A percentile compares a stretch with the other conserved stretches of the same genome.
Conservation (phyloP, 2,797 vertebrate genomes). For the Anableps anableps region DNA sequence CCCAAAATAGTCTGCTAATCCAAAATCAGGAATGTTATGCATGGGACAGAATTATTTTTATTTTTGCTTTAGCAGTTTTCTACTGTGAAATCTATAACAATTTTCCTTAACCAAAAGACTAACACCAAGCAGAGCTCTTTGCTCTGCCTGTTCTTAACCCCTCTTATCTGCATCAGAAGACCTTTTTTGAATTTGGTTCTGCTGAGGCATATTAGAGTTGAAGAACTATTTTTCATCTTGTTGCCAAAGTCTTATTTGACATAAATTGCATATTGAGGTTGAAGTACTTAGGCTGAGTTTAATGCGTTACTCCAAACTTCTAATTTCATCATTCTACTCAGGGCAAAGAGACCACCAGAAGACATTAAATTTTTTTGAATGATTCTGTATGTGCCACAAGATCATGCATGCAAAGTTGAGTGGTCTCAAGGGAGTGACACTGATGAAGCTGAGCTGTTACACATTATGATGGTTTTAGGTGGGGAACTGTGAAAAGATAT, state of each 20-base stretch:
- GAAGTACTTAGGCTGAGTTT: not conserved
- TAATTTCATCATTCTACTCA: not conserved
- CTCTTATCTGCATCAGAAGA: not conserved
- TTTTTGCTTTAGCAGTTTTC: no score
- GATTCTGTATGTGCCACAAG: not conserved
- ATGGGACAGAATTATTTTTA: not conserved
- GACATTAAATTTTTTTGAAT: not conserved
- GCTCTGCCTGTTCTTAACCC: not conserved
- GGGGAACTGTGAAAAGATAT: not conserved
- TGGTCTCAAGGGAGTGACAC: conserved; percentile 10
- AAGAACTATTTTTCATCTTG: not conserved
- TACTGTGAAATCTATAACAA: no score
- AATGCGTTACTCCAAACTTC: not conserved
- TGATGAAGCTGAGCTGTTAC: conserved; percentile 8
- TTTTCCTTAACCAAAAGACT: not conserved
- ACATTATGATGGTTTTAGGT: not conserved
- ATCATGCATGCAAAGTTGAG: not conserved
- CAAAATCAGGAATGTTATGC: no score
- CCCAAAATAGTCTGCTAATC: not conserved
- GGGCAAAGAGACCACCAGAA: not conserved
- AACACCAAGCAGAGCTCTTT: not conserved
- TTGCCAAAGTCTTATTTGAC: not conserved
- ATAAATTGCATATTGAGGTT: not conserved
- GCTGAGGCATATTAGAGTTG: not conserved
- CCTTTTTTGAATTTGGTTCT: not conserved